phyloP scores from a whole-genome alignment of 2,797 vertebrate genomes.

The Myripristis murdjan region DNA sequence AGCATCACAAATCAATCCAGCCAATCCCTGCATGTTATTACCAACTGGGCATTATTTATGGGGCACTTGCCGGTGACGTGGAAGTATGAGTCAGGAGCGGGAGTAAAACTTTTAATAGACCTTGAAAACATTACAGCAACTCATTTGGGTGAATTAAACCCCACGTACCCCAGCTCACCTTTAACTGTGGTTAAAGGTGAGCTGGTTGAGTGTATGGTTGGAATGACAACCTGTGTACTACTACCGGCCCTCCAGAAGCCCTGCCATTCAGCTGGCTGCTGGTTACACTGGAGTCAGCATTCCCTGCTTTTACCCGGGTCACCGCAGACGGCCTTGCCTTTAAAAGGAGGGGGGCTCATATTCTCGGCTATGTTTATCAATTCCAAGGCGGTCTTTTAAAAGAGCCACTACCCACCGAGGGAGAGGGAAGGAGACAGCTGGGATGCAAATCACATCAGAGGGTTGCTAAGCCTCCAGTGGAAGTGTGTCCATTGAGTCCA shows the following conservation, averaged over 20 bases:
- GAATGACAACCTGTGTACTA: conserved; percentile 28
- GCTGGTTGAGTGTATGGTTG: conserved; percentile 19
- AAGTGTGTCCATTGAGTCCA: conserved; percentile 64
- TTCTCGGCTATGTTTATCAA: conserved; percentile 87
- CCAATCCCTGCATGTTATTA: background rate
- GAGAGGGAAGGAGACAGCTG: conserved; percentile 73
- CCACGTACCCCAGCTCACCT: too few relatives aligned
- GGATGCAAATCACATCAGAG: conserved; percentile 73
- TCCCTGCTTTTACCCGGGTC: conserved; percentile 71
- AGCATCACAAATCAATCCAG: background rate
- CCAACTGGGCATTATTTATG: conserved; percentile 20
- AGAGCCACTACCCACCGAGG: conserved; percentile 51
- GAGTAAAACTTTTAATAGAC: background rate
- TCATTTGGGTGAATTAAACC: conserved; percentile 17
- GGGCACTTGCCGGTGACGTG: background rate
- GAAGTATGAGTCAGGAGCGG: background rate
- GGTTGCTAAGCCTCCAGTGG: conserved; percentile 61
- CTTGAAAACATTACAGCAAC: background rate
- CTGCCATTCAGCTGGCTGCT: conserved; percentile 50
- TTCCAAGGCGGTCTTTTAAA: conserved; percentile 85
- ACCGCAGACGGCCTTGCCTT: conserved; percentile 78
- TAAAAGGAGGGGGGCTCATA: conserved; percentile 86
- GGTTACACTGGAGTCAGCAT: conserved; percentile 84
- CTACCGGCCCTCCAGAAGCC: conserved; percentile 7
- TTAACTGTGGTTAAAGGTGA: background rate